A percentile compares a stretch with the other conserved stretches of the same genome.
Evolutionary conservation across 2,888 invertebrate genomes (phyloP).

Genomic region (Thalpophila matura): DNA sequence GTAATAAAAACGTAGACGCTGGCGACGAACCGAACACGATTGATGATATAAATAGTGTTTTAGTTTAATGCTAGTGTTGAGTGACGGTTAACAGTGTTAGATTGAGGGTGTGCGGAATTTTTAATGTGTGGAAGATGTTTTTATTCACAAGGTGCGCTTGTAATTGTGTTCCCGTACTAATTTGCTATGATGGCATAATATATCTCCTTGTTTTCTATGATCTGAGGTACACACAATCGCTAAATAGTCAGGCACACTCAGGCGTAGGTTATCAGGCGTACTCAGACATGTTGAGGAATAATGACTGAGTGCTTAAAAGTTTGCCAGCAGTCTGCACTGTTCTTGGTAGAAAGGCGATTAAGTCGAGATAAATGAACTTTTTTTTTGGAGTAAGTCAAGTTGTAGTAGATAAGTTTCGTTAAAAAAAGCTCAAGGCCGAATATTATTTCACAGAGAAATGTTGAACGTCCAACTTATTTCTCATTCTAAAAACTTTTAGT

Average conservation of each 20-base stretch:
- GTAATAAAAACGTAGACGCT: too few relatives aligned
- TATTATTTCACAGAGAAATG: neutral
- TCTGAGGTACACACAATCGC: neutral
- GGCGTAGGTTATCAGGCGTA: neutral
- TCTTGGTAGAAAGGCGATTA: neutral
- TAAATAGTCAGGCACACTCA: neutral
- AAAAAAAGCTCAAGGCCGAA: conserved; percentile 2
- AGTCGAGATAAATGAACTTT: too few relatives aligned
- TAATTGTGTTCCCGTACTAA: too few relatives aligned
- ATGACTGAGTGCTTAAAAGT: neutral
- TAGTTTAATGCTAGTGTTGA: too few relatives aligned
- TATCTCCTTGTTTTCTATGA: too few relatives aligned
- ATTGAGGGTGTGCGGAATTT: too few relatives aligned
- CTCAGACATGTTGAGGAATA: neutral
- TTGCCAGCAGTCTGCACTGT: neutral
- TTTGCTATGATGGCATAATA: too few relatives aligned
- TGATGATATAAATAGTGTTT: too few relatives aligned
- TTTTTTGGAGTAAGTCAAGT: neutral
- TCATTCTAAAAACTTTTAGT: conserved; percentile 6
- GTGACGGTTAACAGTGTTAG: too few relatives aligned
- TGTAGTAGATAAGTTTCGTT: neutral
- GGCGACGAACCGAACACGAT: too few relatives aligned
- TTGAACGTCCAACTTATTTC: conserved; percentile 1
- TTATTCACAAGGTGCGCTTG: too few relatives aligned
- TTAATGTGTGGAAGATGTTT: too few relatives aligned